Evolutionary conservation across 2,888 invertebrate species (phyloP), one percentile per base, ranked within the genome.

Genomic region (Dolichopus griseipennis): DNA sequence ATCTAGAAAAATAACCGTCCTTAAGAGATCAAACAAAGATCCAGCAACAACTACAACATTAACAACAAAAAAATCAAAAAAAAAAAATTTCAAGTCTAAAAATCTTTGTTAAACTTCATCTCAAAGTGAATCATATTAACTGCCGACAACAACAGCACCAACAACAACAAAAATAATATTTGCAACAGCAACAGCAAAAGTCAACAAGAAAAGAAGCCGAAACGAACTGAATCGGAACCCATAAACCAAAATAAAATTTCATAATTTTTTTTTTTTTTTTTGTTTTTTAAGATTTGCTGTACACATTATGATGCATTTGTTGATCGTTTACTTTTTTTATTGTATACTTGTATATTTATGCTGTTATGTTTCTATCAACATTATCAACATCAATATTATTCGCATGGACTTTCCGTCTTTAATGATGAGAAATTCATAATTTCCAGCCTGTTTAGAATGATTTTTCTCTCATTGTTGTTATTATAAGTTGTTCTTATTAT

Each of bases 371-470:
- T 52, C n/a, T 18, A 52, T 52, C 18, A 52, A 15, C 15, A 52
- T 52, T 18, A 18, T 52, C 37, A 37, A 37, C 37, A 52, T 52
- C 52, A 52, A 6, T 6, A 52, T 52, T 52, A 12, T 52, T 52
- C 52, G 52, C 15, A 52, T 52, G 15, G 52, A 52, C n/a, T 18
- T 41, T 18, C n/a, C 2, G 15, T 52, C 18, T 18, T 52, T 15
- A 52, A 52, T 52, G 52, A 52, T 52, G 52, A 52, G 52, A 52
- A 52, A 52, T 52, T 52, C 52, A 52, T 52, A 52, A 52, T 52
- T 52, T 52, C 18, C 15, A 52, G 52, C 6, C 52, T 6, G 52
- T 52, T 52, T 37, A 37, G 37, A 37, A 27, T 27, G 27, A 27
- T 27, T 27, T 27, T 27, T n/a, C 5, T 27, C 27, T 27, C 27